Evolutionary conservation across 2,797 vertebrate genomes (phyloP).

Genomic region (Selene dorsalis): DNA sequence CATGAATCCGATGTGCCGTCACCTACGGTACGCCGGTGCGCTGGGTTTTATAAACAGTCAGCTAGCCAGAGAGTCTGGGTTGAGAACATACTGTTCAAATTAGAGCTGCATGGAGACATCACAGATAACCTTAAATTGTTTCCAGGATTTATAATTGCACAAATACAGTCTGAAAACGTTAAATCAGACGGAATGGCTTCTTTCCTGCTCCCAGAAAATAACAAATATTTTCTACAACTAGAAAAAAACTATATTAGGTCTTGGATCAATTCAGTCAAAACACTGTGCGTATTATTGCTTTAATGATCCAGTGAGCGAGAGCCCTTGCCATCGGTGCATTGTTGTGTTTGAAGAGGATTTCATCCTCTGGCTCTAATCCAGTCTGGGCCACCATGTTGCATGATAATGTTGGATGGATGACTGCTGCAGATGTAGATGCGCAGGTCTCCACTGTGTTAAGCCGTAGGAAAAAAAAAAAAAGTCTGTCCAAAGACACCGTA

Average conservation of each 20-base stretch:
- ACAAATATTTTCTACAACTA: not conserved
- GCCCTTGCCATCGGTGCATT: not conserved
- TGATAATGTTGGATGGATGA: conserved; percentile 19
- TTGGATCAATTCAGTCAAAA: not conserved
- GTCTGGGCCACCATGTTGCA: conserved; percentile 36
- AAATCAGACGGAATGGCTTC: not conserved
- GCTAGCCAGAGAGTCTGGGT: conserved; percentile 37
- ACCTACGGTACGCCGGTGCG: conserved; percentile 31
- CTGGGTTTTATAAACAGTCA: conserved; percentile 46
- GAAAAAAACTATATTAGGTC: not conserved
- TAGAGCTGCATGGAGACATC: not conserved
- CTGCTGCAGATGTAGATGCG: conserved; percentile 36
- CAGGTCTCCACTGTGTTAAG: conserved; percentile 33
- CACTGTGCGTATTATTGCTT: conserved; percentile 11
- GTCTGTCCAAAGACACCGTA: conserved; percentile 14
- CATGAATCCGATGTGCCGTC: not conserved
- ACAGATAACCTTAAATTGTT: not conserved
- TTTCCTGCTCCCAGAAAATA: not conserved
- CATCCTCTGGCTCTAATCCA: conserved; percentile 37
- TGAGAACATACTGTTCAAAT: conserved; percentile 21
- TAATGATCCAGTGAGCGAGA: not conserved
- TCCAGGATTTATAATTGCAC: not conserved
- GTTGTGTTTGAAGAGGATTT: conserved; percentile 39
- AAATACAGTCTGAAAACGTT: not conserved
- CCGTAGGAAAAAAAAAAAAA: conserved; percentile 1